Evolutionary conservation across 35 echinoderm and acorn worm species (phyloP).

Genomic region (Diadema setosum): DNA sequence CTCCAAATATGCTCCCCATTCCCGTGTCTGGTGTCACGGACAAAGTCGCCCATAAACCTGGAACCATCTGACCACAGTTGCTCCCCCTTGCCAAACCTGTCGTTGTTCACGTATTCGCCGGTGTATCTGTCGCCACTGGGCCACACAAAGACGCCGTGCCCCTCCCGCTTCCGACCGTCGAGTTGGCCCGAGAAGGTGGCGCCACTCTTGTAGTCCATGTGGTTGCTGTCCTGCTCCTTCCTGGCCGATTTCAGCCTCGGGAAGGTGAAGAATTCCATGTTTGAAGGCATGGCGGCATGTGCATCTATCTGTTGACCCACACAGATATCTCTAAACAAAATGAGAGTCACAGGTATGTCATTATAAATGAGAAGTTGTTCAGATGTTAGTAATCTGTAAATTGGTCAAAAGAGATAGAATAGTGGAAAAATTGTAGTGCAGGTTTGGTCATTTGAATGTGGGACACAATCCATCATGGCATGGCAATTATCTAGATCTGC

Average conservation of each 20-base stretch:
- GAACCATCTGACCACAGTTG: conserved; percentile 92
- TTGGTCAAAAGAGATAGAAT: too few relatives aligned
- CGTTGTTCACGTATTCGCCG: conserved; percentile 77
- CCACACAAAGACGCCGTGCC: conserved; percentile 79
- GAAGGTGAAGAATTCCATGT: conserved; percentile 81
- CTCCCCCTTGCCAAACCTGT: conserved; percentile 75
- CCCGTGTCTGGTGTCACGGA: conserved; percentile 85
- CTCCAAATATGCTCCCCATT: conserved; percentile 78
- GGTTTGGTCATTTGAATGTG: too few relatives aligned
- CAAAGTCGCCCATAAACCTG: conserved; percentile 64
- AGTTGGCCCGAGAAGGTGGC: conserved; percentile 70
- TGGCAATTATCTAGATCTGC: too few relatives aligned
- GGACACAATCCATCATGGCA: too few relatives aligned
- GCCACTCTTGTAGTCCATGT: conserved; percentile 83
- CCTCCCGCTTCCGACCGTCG: conserved; percentile 53
- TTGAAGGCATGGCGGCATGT: conserved; percentile 59
- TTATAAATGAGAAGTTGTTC: too few relatives aligned
- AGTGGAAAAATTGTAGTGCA: too few relatives aligned
- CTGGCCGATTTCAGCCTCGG: conserved; percentile 84
- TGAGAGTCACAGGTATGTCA: too few relatives aligned
- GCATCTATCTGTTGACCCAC: not conserved
- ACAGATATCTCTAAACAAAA: not conserved
- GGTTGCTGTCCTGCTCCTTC: conserved; percentile 34
- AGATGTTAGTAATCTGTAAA: too few relatives aligned
- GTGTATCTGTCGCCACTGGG: conserved; percentile 87